Base-by-base conservation (phyloP, 1,140 invertebrate species). In the Zaprionus taronus region DNA sequence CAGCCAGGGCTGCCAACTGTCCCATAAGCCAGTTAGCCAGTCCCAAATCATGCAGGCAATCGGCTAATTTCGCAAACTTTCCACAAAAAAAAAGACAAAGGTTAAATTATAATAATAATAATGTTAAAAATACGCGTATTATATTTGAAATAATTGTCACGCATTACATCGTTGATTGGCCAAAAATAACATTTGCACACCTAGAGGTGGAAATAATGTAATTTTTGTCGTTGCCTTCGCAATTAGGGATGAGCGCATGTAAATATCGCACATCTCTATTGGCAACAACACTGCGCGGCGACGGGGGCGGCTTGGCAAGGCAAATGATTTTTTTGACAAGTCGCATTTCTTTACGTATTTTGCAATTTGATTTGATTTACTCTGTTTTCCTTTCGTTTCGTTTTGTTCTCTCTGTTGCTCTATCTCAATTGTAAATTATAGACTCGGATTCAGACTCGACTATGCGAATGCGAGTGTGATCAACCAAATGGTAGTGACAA, bases 301-400 rank as follows among this genome's bases (percentile, higher is more conserved):
- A 56, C 70, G 74, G 70, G 63, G 66, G 62, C 70, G 74, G 70
- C 70, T 72, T 77, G 62, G 62, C 55, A 62, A 72, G 51, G 64
- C 71, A 68, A 73, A 62, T 72, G 62, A 77, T 57, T 73, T 73
- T 60, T 73, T 77, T 71, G 61, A 72, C 73, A 76, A 66, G 55
- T 72, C 68, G 60, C 34, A 76, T 74, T 69, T 56, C 20, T 41
- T 70, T 49, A 26, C 36, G 26, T 75, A 12, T 60, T 60, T 56
- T 57, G n/a, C n/a, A 31, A 36, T 44, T 57, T 36, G 31, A 49
- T 71, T 41, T 38, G 20, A 49, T 47, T 47, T 11, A 47, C 41
- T 47, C 24, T 44, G 15, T 41, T 41, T 12, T 62, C 11, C 12
- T 62, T 62, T 62, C 22, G 24, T 44, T 55, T 51, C 55, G 14